Evolutionary conservation across 2,888 invertebrate species (phyloP), one percentile per base, ranked within the genome.

Genomic region (Amphipyra tragopoginis): DNA sequence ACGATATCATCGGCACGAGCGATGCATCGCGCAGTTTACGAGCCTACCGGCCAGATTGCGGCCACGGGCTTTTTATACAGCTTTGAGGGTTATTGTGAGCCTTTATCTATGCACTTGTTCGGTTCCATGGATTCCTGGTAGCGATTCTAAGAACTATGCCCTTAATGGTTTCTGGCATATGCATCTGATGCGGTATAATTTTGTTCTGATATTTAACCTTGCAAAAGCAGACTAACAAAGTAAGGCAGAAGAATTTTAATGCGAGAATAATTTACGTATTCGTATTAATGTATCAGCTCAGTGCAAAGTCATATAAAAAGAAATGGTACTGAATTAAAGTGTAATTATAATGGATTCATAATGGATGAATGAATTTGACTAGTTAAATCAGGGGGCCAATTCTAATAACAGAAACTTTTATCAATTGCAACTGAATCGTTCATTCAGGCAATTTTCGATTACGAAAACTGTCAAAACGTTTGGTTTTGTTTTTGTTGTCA

Each of bases 1-100:
- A 56, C 71, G 91, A 91, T 91, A 90, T 80, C 81, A 90, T 91
- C 91, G 79, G 86, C 91, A 88, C 90, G 90, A 88, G 89, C 89
- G 89, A 90, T 88, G 88, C 87, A 86, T 83, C 82, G 81, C 83
- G 81, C 83, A 82, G 81, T 90, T 90, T 90, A 90, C 86, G 90
- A 89, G 82, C 82, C 72, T 81, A 82, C 80, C 75, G 75, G 61
- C 56, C 15, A 74, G 77, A 80, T 78, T 70, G 61, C 67, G 66
- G 68, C 65, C 61, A 61, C 63, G 48, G 60, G 52, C 58, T 71
- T 74, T 76, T 76, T 76, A 65, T 74, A 70, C 43, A 38, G 44
- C 51, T 63, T 69, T 62, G 62, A 72, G 55, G 56, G 55, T 53
- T 53, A 53, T 52, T 52, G 52, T 52, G 42, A 4, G 14, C 10